Conservation (phyloP, 2,888 invertebrate species). For the Lithophane ornitopus region DNA sequence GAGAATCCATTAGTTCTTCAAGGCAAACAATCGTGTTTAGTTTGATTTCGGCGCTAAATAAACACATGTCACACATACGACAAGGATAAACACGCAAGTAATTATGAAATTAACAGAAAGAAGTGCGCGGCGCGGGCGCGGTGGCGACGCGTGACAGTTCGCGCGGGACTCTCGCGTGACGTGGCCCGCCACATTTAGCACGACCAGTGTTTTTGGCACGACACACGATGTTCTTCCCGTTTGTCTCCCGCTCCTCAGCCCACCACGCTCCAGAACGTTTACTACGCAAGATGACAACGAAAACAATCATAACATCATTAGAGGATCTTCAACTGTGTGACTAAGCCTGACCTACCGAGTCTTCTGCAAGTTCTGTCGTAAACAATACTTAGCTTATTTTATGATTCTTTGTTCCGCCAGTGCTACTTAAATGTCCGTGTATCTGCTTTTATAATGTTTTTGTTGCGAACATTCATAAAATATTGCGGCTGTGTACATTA, state of each 20-base stretch:
- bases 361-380: conserved; percentile 41
- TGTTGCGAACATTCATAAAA: conserved; percentile 22
- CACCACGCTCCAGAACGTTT: conserved; percentile 56
- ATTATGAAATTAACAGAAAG: conserved; percentile 69
- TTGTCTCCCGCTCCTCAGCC: conserved; percentile 73
- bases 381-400: conserved; percentile 36
- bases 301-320: conserved; percentile 62
- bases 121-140: conserved; percentile 51
- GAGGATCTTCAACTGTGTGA: conserved; percentile 58
- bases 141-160: conserved; percentile 74
- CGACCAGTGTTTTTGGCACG: conserved; percentile 83
- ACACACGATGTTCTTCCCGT: conserved; percentile 81
- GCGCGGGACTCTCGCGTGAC: conserved; percentile 76
- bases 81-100: conserved; percentile 66
- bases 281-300: conserved; percentile 65
- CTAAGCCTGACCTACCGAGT: conserved; percentile 48
- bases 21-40: conserved; percentile 34
- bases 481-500: conserved; percentile 28
- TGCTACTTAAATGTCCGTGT: conserved; percentile 27
- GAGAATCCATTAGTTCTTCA: conserved; percentile 36
- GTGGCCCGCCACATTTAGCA: conserved; percentile 84
- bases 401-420: conserved; percentile 47
- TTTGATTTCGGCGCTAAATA: conserved; percentile 38
- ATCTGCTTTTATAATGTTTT: conserved; percentile 35
- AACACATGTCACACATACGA: conserved; percentile 59